A percentile compares a stretch with the other conserved stretches of the same genome.
Conservation (phyloP, 2,888 invertebrate genomes). For the Phrixothrix hirtus region DNA sequence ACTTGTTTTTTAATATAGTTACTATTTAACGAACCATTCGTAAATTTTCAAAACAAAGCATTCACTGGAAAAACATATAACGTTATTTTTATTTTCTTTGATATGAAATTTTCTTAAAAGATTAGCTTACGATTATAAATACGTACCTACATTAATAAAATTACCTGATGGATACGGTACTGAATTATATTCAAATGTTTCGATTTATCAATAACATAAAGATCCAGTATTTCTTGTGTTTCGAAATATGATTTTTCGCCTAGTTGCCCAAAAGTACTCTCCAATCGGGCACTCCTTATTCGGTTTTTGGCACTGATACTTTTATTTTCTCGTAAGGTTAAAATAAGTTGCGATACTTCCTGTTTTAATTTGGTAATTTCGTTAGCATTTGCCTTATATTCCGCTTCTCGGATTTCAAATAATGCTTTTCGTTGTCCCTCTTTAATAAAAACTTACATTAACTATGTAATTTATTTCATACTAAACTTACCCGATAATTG, state of each 20-base stretch:
- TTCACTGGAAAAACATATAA: neutral
- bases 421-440: slow-evolving; percentile 86
- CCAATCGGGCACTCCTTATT: slow-evolving; percentile 41
- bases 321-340: slow-evolving; percentile 63
- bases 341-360: slow-evolving; percentile 68
- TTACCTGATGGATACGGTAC: slow-evolving; percentile 67
- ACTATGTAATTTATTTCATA: too few relatives aligned
- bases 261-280: slow-evolving; percentile 54
- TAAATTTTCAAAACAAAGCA: neutral
- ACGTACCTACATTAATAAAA: neutral
- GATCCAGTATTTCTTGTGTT: slow-evolving; percentile 63
- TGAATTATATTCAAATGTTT: slow-evolving; percentile 75
- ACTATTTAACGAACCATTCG: neutral
- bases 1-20: too few relatives aligned
- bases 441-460: slow-evolving; percentile 47
- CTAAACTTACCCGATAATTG: slow-evolving; percentile 70
- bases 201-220: slow-evolving; percentile 70
- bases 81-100: too few relatives aligned
- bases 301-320: slow-evolving; percentile 51
- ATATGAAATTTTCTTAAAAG: too few relatives aligned
- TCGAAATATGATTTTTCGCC: slow-evolving; percentile 58
- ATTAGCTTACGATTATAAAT: neutral
- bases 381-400: slow-evolving; percentile 71
- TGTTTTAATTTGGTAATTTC: slow-evolving; percentile 73
- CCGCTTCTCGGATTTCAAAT: slow-evolving; percentile 78